Base-by-base conservation (phyloP, 2,113 vertebrate genomes). In the Oxyruncus cristatus region DNA sequence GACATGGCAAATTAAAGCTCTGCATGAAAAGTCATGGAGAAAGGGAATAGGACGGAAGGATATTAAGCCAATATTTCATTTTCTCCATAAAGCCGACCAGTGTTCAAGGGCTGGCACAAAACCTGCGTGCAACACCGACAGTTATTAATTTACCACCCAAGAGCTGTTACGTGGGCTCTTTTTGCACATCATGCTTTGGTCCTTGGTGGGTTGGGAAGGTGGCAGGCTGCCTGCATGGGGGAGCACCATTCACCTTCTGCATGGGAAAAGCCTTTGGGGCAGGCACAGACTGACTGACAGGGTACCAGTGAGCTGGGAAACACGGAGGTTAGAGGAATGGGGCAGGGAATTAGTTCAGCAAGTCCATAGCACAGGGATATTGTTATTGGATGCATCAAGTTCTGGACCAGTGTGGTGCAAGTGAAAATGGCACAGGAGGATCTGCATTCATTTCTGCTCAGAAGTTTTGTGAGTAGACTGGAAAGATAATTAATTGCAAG, bases 291-390 rank as follows among this genome's bases (percentile, higher is more conserved):
- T 0, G 0, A 6, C 30, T 52, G 23, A 39, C 4, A 28, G 44
- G 21, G 37, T 22, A 50, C 10, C 37, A 46, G 20, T 9, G 37
- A 53, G 22, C 53, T 88, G 67, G 46, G 42, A 73, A 88, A 49
- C 14, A 35, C 0, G 0, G 23, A 63, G 12, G 11, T 32, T 35
- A 39, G 37, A 52, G 53, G 12, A 26, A 20, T n/a, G 3, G 1
- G 4, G 0, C 39, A 12, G 5, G 4, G 4, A 47, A 8, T 26
- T 68, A 20, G 79, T 35, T 72, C 58, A 42, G 9, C 44, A 39
- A 8, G 9, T 14, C 55, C 33, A 9, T 24, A 26, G 33, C 33
- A 32, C 37, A 37, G n/a, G 8, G 9, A 5, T 80, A 12, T 37
- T 70, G 70, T 30, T 62, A 23, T 24, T 30, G 52, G 30, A n/a